Evolutionary conservation across 53 echinoderm and acorn worm genomes (phyloP), one percentile per base, ranked within the genome.

Genomic region (Luidia sarsii): DNA sequence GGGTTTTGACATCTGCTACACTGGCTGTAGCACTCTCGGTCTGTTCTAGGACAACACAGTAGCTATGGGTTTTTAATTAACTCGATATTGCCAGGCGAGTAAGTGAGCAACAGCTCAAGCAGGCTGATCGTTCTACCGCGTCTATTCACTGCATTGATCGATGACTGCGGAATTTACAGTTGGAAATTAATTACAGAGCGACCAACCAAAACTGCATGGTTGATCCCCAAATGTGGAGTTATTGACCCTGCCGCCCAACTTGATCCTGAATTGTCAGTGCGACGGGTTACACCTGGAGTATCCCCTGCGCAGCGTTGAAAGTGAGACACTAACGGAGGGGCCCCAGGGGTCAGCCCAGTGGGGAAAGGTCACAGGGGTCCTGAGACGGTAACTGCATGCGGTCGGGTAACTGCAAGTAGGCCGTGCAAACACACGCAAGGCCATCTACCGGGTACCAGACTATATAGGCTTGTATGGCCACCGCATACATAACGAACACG

Each of bases 291-390:
- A 77, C 77, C 77, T 77, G 77, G 62, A 46, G 41, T 46, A n/a
- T n/a, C n/a, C n/a, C n/a, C n/a, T n/a, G n/a, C n/a, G n/a, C n/a
- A n/a, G n/a, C n/a, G n/a, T n/a, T n/a, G n/a, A n/a, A n/a, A n/a
- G n/a, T n/a, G n/a, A n/a, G n/a, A n/a, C n/a, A n/a, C n/a, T 77
- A 32, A 77, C 39, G 77, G 48, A 77, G 60, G 77, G 61, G 77
- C 77, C 77, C 77, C 77, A 43, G 56, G 39, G 77, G 77, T 77
- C 77, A 45, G 29, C 10, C 43, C 46, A 16, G 36, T 59, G 59
- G 60, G 36, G 61, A 30, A 22, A 77, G 77, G 77, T 77, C 77
- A 77, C 45, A 32, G 33, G 61, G 61, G 60, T 61, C 8, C 6
- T 41, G 41, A 46, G 56, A 7, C 57, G 74, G 62, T 77, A 77